Evolutionary conservation across 2,113 vertebrate genomes (phyloP).

Genomic region (Psephotus haematonotus): DNA sequence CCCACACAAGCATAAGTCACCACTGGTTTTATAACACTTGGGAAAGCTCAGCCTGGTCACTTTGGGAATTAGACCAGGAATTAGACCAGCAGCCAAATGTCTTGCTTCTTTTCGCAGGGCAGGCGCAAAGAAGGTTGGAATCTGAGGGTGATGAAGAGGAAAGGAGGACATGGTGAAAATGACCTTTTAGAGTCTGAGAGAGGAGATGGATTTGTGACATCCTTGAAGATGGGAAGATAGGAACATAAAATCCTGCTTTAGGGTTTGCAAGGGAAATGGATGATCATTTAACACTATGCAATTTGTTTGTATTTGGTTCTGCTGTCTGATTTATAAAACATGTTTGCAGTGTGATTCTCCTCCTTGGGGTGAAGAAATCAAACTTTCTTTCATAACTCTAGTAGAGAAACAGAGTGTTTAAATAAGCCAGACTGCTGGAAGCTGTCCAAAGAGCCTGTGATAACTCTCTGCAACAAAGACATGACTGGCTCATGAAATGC

Average conservation of each 20-base stretch:
- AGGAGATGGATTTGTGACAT: background rate
- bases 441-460: background rate
- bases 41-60: background rate
- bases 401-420: background rate
- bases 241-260: background rate
- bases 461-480: background rate
- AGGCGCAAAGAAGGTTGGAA: background rate
- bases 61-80: background rate
- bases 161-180: background rate
- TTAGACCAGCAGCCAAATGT: background rate
- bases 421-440: background rate
- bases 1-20: fast-evolving
- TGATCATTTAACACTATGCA: background rate
- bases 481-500: background rate
- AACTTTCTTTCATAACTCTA: background rate
- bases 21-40: background rate
- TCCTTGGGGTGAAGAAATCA: background rate
- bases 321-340: background rate
- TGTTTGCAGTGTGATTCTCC: background rate
- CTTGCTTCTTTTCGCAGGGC: background rate
- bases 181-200: background rate
- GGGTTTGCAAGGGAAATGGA: background rate
- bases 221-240: background rate
- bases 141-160: background rate
- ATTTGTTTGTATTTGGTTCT: background rate